Evolutionary conservation across 2,113 vertebrate genomes (phyloP).

Genomic region (Cheilinus undulatus): DNA sequence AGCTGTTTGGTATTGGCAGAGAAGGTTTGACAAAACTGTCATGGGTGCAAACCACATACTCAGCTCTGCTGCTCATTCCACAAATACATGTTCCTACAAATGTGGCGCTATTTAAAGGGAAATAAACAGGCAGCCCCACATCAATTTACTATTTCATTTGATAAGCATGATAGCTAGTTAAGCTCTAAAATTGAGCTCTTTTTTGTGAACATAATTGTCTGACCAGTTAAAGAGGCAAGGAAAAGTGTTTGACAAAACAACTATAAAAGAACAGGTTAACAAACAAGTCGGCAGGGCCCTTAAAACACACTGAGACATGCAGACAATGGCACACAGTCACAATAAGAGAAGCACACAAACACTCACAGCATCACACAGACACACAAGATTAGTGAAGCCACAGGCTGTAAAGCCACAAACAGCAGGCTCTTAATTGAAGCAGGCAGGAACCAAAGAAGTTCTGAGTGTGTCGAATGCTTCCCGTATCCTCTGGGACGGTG

Average conservation of each 20-base stretch:
- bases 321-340: neutral
- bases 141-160: neutral
- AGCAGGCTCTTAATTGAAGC: conserved; percentile 83
- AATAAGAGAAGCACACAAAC: conserved; percentile 8
- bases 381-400: conserved; percentile 69
- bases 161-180: conserved; percentile 1
- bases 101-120: too few species aligned
- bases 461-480: conserved; percentile 62
- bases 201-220: neutral
- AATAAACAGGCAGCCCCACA: too few species aligned
- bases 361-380: conserved; percentile 37
- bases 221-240: neutral
- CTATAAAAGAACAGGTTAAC: conserved; percentile 46
- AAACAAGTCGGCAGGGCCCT: conserved; percentile 26
- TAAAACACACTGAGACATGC: neutral
- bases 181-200: neutral
- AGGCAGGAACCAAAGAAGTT: conserved; percentile 72
- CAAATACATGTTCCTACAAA: too few species aligned
- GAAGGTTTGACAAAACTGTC: too few species aligned
- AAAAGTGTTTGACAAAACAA: conserved; percentile 53
- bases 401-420: conserved; percentile 74
- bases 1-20: too few species aligned
- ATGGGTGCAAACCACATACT: too few species aligned
- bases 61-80: too few species aligned
- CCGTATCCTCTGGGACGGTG: conserved; percentile 42